Evolutionary conservation across 2,888 invertebrate genomes (phyloP).

Genomic region (Macrosoma leucophasiata): DNA sequence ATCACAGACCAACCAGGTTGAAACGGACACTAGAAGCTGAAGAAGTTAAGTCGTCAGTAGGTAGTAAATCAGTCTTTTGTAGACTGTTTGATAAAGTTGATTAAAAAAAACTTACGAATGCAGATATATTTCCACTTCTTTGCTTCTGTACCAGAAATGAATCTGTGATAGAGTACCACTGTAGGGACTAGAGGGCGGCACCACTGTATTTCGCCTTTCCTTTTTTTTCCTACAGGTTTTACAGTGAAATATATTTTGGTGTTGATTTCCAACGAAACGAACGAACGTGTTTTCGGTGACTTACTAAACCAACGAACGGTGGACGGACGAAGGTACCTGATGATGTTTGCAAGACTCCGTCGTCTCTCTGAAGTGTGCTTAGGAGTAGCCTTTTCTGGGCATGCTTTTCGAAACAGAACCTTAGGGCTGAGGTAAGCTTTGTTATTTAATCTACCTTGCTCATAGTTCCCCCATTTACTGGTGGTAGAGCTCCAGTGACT

Average conservation of each 20-base stretch:
- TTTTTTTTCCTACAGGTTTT: slow-evolving; percentile 48
- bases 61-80: no score
- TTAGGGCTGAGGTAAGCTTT: slow-evolving; percentile 52
- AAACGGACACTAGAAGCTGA: neutral
- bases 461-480: no score
- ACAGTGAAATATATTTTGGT: slow-evolving; percentile 67
- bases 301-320: slow-evolving; percentile 35
- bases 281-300: slow-evolving; percentile 55
- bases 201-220: neutral
- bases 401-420: slow-evolving; percentile 64
- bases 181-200: no score
- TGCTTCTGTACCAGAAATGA: no score
- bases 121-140: no score
- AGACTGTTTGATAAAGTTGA: no score
- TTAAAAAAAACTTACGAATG: no score
- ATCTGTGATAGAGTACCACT: no score
- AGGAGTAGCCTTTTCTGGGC: slow-evolving; percentile 70
- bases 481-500: no score
- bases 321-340: slow-evolving; percentile 56
- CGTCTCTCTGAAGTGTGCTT: slow-evolving; percentile 67
- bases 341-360: slow-evolving; percentile 56
- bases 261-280: slow-evolving; percentile 55
- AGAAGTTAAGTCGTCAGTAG: neutral
- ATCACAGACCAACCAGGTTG: neutral
- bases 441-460: no score